Conservation (phyloP, 2,113 vertebrate genomes). For the Brienomyrus longianalis region DNA sequence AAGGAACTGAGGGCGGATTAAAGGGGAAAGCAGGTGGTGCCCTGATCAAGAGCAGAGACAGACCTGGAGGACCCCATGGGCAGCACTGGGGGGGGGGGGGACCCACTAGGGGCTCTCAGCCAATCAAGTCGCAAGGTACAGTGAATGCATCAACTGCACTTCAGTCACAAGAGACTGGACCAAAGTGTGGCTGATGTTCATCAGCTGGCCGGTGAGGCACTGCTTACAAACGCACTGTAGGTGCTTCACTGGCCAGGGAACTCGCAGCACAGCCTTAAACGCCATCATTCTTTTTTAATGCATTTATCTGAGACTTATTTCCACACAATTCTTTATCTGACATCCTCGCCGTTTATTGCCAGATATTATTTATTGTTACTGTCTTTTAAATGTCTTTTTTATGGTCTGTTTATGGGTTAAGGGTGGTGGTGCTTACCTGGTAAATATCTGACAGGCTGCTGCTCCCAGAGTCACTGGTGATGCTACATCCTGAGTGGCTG, state of each 20-base stretch:
- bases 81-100: neutral
- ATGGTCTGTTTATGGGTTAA: too few relatives aligned
- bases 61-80: neutral
- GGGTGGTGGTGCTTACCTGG: conserved; percentile 75
- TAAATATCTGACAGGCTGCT: conserved; percentile 99
- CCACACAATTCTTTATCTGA: neutral
- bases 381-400: too few relatives aligned
- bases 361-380: neutral
- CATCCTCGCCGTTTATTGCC: neutral
- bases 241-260: neutral
- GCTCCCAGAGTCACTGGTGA: conserved; percentile 98
- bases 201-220: neutral
- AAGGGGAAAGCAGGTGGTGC: neutral
- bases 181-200: neutral
- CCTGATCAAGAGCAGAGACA: neutral
- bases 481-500: conserved; percentile 99
- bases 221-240: neutral
- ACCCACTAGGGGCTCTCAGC: neutral
- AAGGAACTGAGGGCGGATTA: neutral
- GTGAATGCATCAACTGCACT: neutral
- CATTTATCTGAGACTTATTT: neutral
- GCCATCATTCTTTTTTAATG: neutral
- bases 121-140: neutral
- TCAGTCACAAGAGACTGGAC: neutral
- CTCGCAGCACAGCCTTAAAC: neutral